These are phyloP conservation scores for Rachycentron canadum DNA, from an alignment of 2,797 vertebrate genomes.

Conservation along the genomic window DNA sequence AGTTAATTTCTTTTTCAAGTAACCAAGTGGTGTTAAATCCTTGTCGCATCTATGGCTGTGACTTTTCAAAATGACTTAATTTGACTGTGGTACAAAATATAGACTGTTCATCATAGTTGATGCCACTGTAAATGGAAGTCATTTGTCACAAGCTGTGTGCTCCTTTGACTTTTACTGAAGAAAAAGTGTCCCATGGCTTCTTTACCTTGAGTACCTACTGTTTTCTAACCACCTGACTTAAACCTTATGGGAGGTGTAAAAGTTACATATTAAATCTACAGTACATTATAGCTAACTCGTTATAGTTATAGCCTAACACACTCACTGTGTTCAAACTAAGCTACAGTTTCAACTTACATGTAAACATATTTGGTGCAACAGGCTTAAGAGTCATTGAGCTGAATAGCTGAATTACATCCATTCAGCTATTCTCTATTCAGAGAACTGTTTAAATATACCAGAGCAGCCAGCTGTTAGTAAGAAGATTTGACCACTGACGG, in stretches of 20 bases:
- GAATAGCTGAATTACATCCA: neutral
- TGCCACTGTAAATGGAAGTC: too few species aligned
- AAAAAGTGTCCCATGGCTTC: too few species aligned
- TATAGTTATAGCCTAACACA: neutral
- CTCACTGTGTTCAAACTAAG: neutral
- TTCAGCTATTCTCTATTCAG: slow-evolving; percentile 5
- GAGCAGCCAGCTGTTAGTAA: neutral
- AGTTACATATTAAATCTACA: neutral
- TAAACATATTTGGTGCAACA: slow-evolving; percentile 1
- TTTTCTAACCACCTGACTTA: neutral
- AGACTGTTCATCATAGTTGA: too few species aligned
- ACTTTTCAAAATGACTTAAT: too few species aligned
- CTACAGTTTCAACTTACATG: neutral
- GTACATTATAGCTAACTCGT: neutral
- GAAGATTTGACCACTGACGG: slow-evolving; percentile 25
- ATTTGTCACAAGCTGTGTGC: too few species aligned
- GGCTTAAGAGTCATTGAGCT: neutral
- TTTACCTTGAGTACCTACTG: neutral
- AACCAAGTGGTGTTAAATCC: neutral
- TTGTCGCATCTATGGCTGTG: too few species aligned
- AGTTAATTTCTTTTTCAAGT: neutral
- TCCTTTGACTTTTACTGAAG: neutral
- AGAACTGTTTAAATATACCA: slow-evolving; percentile 13
- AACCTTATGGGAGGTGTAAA: neutral
- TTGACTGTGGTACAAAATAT: too few species aligned